Conservation (phyloP, 2,113 vertebrate species). For the Mesoclemmys tuberculata region DNA sequence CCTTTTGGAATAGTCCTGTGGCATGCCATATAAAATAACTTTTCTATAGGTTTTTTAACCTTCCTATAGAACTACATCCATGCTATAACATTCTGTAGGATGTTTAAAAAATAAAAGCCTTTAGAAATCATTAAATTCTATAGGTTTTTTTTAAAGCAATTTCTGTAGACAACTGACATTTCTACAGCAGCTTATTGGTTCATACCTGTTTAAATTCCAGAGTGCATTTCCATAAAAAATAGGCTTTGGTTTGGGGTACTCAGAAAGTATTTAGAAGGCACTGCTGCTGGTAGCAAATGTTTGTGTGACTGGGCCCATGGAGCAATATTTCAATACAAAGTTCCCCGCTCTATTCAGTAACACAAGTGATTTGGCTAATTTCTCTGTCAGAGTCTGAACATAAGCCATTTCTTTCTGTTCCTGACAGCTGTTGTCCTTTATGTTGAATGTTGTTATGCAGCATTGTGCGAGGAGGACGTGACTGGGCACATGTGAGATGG, state of each 20-base stretch:
- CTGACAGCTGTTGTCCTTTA: not conserved
- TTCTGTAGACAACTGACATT: not conserved
- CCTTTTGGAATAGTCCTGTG: not conserved
- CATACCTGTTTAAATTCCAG: not conserved
- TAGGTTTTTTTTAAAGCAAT: not conserved
- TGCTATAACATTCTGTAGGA: not conserved
- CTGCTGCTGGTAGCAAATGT: not conserved
- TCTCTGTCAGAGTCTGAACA: not conserved
- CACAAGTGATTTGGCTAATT: not conserved
- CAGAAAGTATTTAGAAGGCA: not conserved
- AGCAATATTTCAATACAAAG: not conserved
- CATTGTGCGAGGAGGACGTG: not conserved
- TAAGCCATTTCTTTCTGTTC: not conserved
- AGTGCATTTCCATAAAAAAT: not conserved
- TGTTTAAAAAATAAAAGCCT: not conserved
- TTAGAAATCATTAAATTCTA: not conserved
- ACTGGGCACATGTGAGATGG: not conserved
- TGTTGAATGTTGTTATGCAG: not conserved
- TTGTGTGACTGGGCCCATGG: not conserved
- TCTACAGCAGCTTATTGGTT: not conserved
- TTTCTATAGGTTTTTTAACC: not conserved
- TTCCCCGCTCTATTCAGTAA: not conserved
- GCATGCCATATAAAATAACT: not conserved
- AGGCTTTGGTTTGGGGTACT: not conserved
- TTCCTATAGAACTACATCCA: not conserved